Base-by-base conservation (phyloP, 2,113 vertebrate genomes). In the Ceyx melanurus region DNA sequence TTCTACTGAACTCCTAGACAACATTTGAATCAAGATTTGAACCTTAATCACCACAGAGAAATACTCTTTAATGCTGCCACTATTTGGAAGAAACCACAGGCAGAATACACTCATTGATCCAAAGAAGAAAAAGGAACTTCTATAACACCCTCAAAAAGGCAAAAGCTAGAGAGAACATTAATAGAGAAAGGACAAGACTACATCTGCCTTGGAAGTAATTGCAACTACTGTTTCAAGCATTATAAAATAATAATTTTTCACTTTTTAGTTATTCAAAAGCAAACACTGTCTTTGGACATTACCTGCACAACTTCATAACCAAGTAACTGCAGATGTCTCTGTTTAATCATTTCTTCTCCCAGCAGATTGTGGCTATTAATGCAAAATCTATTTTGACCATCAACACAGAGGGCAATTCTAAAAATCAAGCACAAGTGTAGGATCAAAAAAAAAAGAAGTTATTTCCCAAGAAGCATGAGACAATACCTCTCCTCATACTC, bases 281-380 rank as follows among this genome's bases (percentile, higher is more conserved):
- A 67, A 82, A 65, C 21, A 16, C 7, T 80, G 15, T 46, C 46
- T 67, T 50, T 60, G 77, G 33, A 60, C 53, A 79, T 62, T 68
- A 99, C 99, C 98, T 99, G 99, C 57, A 99, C 97, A 60, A 99
- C 98, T 90, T 98, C 96, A 95, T 99, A 99, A 86, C 99, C 99
- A 66, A 99, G 97, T 79, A 99, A 91, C 64, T n/a, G 96, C 61
- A 99, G 97, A 54, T 99, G 99, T 82, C 99, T 98, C 86, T 98
- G 98, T 92, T 99, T 99, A 65, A 98, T 98, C 66, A 97, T 97
- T 95, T 99, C 99, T 97, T 98, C 98, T 28, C 99, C 99, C 54
- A 99, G 89, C 6, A 99, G 97, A 85, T 97, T 96, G 53, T 71
- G 97, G 64, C 88, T 97, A 33, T 98, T 98, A 53, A 88, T 16